Percentiles rank a stretch among this genome's conserved stretches.
These are phyloP conservation scores for Periophthalmus modestus DNA, from an alignment of 2,113 vertebrate species.

Conservation along the genomic window DNA sequence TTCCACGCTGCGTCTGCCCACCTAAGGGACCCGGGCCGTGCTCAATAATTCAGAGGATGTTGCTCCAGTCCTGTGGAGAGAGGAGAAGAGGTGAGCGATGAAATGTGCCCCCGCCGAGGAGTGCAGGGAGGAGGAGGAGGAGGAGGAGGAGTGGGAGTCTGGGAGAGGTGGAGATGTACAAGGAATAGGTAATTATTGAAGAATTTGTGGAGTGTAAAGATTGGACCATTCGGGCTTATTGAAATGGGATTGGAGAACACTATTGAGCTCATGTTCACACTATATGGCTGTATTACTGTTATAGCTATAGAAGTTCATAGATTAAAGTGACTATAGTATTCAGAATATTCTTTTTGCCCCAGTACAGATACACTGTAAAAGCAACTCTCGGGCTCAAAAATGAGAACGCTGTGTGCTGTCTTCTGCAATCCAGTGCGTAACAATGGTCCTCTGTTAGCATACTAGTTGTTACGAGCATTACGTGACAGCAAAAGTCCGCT, in stretches of 20 bases:
- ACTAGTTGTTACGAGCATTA: no score
- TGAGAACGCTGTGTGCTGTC: no score
- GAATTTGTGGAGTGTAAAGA: background rate
- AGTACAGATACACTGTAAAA: no score
- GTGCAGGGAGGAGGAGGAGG: background rate
- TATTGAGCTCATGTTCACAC: background rate
- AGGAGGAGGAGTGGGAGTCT: background rate
- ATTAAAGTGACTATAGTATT: background rate
- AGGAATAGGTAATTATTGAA: constrained; percentile 3
- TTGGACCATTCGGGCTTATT: background rate
- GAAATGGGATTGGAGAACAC: background rate
- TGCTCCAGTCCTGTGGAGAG: constrained; percentile 66
- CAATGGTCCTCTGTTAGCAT: no score
- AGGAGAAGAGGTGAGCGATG: constrained; percentile 62
- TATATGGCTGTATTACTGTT: background rate
- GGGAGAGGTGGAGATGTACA: background rate
- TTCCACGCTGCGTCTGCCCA: constrained; percentile 49
- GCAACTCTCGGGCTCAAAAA: no score
- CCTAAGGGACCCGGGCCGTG: constrained; percentile 49
- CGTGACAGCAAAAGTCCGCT: no score
- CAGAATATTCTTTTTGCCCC: no score
- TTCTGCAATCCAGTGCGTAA: no score
- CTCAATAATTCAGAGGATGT: constrained; percentile 74
- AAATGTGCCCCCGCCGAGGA: constrained; percentile 33
- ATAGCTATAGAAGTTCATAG: background rate